Conservation (phyloP, 1,140 invertebrate genomes). For the Chlorops oryzae region DNA sequence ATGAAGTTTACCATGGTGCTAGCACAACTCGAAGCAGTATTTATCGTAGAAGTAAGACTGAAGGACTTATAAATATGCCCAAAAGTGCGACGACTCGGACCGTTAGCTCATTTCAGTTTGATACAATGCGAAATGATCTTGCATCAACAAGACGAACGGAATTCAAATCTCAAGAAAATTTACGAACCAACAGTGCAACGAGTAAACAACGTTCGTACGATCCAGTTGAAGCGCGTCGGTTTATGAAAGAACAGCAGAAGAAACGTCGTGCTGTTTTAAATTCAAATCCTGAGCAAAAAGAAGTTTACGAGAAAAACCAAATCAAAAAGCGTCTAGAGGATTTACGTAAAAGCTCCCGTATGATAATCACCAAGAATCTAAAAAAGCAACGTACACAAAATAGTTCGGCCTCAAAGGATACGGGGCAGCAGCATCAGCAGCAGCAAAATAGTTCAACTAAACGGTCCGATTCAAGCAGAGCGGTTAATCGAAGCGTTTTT, state of each 20-base stretch:
- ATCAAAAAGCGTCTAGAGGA: slow-evolving; percentile 23
- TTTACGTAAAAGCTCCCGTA: slow-evolving; percentile 17
- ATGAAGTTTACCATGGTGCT: background rate
- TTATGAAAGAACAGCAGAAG: slow-evolving; percentile 11
- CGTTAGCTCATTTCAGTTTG: too few species aligned
- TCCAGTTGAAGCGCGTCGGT: slow-evolving; percentile 10
- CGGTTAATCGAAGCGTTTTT: background rate
- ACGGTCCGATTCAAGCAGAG: background rate
- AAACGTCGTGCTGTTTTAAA: background rate
- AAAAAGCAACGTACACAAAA: slow-evolving; percentile 7
- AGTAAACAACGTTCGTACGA: slow-evolving; percentile 6
- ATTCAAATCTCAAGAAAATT: background rate
- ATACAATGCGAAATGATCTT: too few species aligned
- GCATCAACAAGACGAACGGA: too few species aligned
- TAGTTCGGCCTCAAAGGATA: too few species aligned
- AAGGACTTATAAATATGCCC: background rate
- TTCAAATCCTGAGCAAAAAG: background rate
- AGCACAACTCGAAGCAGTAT: background rate
- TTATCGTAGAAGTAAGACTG: background rate
- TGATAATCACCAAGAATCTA: slow-evolving; percentile 19
- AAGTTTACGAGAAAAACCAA: slow-evolving; percentile 15
- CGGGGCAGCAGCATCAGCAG: background rate
- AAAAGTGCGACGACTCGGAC: background rate
- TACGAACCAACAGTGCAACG: background rate
- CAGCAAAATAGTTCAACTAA: background rate